Base-by-base conservation (phyloP, 2,888 invertebrate species). In the Calameuta pallipes region DNA sequence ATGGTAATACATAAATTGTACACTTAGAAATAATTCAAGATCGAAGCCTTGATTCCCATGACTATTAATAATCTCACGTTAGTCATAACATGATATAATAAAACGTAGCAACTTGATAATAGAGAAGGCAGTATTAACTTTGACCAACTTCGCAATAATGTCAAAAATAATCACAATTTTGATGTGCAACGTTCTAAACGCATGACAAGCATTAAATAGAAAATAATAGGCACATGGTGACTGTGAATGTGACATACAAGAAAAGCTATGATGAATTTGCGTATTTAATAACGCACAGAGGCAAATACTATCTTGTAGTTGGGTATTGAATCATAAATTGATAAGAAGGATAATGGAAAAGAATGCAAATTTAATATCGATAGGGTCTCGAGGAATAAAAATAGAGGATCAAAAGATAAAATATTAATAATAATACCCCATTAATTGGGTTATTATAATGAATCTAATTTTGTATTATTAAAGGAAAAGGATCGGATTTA, bases 341-440 rank as follows among this genome's bases (percentile, higher is more conserved):
- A 75, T 69, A 75, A 75, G 70, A 73, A 15, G 30, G 68, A 78
- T 41, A 56, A 74, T 74, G 34, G 34, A 41, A n/a, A 41, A 71
- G 73, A 78, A 37, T 70, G 35, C 30, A 30, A 15, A 76, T 23
- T 75, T 37, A 75, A 75, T 69, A 34, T 31, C 70, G 35, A n/a
- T 35, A 35, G n/a, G 35, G 31, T 15, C n/a, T 34, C 9, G 3
- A 34, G 23, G 23, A 56, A 23, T 23, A 9, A 56, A 23, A 56
- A 56, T 23, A 56, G 56, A 23, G 23, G 23, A 56, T 56, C 6
- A 0, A 56, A 56, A 56, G 56, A 56, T 56, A 56, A 56, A 9
- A 56, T 56, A 56, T 56, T 56, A 56, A 56, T 56, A 1, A 15
- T 9, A 1, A 56, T 23, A 56, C 23, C 23, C 9, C 6, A 56